A percentile compares a stretch with the other conserved stretches of the same genome.
phyloP scores from a whole-genome alignment of 2,797 vertebrate genomes.

The Xenops minutus region DNA sequence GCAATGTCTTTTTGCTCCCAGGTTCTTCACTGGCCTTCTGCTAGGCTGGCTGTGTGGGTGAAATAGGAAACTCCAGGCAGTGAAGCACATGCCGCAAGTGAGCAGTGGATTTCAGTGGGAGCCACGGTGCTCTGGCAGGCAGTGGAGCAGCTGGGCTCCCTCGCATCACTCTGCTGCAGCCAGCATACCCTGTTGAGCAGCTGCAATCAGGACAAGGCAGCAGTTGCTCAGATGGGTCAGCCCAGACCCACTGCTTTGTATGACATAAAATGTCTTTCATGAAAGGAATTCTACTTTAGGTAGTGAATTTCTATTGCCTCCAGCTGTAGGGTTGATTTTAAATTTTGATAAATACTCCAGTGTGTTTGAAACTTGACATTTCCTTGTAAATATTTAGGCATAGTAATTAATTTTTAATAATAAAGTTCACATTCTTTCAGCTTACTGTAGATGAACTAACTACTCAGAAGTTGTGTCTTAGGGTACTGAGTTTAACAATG shows the following conservation, averaged over 20 bases:
- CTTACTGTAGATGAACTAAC: conserved; percentile 20
- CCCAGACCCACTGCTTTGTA: background rate
- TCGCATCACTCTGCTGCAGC: fast-evolving
- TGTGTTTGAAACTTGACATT: background rate
- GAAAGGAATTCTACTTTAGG: background rate
- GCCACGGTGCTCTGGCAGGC: fast-evolving
- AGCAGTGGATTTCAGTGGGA: fast-evolving
- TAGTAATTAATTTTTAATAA: background rate
- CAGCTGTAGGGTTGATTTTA: background rate
- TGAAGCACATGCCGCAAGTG: fast-evolving
- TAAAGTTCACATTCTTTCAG: background rate
- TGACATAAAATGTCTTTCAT: background rate
- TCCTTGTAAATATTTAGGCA: conserved; percentile 19
- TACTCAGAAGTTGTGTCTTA: background rate
- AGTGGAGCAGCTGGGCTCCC: background rate
- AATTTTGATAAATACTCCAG: background rate
- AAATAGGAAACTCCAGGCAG: background rate
- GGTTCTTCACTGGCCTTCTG: background rate
- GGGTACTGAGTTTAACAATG: background rate
- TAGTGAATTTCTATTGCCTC: background rate
- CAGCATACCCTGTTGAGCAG: background rate
- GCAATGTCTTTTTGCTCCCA: background rate
- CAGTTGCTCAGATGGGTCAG: background rate
- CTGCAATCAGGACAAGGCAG: background rate
- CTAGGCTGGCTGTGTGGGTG: background rate